A percentile compares a stretch with the other conserved stretches of the same genome.
phyloP scores from a whole-genome alignment of 2,888 invertebrate genomes.

The Eudasyphora cyanicolor region DNA sequence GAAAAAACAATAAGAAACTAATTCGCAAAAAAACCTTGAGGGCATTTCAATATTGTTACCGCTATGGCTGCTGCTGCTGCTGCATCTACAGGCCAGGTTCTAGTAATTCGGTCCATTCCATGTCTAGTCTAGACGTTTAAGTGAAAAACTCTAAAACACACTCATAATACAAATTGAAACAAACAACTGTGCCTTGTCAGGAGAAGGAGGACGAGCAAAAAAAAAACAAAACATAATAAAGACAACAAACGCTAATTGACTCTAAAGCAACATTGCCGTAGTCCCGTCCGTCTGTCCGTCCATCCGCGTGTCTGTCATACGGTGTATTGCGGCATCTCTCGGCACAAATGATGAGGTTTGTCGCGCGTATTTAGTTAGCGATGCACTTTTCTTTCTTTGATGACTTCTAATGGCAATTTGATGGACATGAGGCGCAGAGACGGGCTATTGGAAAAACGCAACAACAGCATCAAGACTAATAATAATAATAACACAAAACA shows the following conservation, averaged over 20 bases:
- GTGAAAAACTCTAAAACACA: constrained; percentile 30
- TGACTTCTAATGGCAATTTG: constrained; percentile 44
- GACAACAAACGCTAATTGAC: constrained; percentile 39
- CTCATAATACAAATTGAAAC: not conserved
- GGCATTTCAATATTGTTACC: not conserved
- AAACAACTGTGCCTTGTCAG: not conserved
- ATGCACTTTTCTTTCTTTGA: constrained; percentile 46
- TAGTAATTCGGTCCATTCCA: not conserved
- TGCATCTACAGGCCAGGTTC: not conserved
- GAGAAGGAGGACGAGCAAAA: too few relatives aligned
- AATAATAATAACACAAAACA: too few relatives aligned
- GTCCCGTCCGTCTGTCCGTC: not conserved
- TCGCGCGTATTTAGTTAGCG: constrained; percentile 20
- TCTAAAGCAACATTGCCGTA: not conserved
- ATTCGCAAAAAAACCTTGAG: not conserved
- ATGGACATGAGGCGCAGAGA: constrained; percentile 4
- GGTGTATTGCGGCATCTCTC: too few relatives aligned
- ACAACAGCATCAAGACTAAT: too few relatives aligned
- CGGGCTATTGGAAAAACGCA: too few relatives aligned
- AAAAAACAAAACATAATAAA: constrained; percentile 21
- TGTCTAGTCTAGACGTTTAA: constrained; percentile 34
- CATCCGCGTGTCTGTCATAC: not conserved
- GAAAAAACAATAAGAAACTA: too few relatives aligned
- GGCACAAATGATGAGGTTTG: not conserved
- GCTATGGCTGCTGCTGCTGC: not conserved